Conservation (phyloP, 2,797 vertebrate species). For the Enoplosus armatus region DNA sequence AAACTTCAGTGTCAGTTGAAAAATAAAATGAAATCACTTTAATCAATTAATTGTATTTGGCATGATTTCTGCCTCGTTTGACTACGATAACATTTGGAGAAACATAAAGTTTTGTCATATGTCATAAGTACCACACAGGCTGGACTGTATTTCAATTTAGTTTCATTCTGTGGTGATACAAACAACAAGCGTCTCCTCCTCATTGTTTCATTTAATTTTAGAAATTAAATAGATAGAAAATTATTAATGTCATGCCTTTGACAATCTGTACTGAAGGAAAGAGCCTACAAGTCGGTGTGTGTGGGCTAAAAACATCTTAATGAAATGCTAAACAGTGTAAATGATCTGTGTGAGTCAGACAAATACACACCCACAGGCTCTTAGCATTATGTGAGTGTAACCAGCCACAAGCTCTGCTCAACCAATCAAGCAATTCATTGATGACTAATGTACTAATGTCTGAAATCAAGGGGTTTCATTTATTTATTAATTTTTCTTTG, state of each 20-base stretch:
- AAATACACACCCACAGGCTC: constrained; percentile 76
- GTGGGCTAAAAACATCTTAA: constrained; percentile 69
- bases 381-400: constrained; percentile 62
- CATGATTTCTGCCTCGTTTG: background rate
- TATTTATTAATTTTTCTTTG: background rate
- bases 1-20: background rate
- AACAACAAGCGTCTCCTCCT: background rate
- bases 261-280: background rate
- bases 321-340: constrained; percentile 82
- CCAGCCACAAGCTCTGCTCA: constrained; percentile 57
- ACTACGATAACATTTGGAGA: background rate
- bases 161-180: background rate
- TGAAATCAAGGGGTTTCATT: constrained; percentile 11
- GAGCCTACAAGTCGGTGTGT: constrained; percentile 14
- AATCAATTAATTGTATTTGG: background rate
- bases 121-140: background rate
- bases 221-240: background rate
- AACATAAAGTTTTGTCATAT: background rate
- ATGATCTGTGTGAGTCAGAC: constrained; percentile 75
- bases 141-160: background rate
- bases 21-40: background rate
- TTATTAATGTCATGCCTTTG: background rate
- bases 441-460: constrained; percentile 3
- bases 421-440: constrained; percentile 43
- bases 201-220: background rate